Evolutionary conservation across 2,113 vertebrate genomes (phyloP).

Genomic region (Scartelaos histophorus): DNA sequence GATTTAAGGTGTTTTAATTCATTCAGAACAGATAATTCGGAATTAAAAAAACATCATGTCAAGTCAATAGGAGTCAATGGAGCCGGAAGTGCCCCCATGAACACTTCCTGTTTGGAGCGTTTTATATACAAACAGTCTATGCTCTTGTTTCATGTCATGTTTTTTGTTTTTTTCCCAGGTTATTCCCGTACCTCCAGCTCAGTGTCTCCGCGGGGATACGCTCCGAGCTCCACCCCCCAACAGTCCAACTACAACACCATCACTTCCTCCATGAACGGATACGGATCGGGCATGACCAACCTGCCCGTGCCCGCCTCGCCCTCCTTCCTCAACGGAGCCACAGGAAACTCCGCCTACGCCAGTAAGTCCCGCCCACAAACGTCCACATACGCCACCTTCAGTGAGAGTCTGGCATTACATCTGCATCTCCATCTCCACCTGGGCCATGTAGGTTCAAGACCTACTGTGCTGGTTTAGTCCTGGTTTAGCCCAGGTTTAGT

Average conservation of each 20-base stretch:
- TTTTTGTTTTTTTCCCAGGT: constrained; percentile 67
- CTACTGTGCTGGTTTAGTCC: neutral
- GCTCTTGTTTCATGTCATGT: neutral
- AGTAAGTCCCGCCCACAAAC: constrained; percentile 78
- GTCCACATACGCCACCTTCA: neutral
- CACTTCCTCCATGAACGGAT: constrained; percentile 87
- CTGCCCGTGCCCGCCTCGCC: constrained; percentile 92
- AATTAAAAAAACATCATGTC: no score
- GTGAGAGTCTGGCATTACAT: neutral
- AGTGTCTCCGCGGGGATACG: constrained; percentile 86
- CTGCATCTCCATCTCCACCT: neutral
- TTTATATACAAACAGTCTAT: no score
- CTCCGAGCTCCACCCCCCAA: constrained; percentile 90
- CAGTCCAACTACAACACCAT: constrained; percentile 87
- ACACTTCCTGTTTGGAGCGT: no score
- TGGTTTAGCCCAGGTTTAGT: neutral
- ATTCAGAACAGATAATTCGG: no score
- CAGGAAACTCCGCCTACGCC: constrained; percentile 92
- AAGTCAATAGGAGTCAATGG: no score
- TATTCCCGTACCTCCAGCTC: constrained; percentile 90
- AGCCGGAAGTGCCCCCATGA: no score
- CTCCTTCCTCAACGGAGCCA: constrained; percentile 93
- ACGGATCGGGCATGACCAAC: constrained; percentile 85
- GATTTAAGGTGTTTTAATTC: no score
- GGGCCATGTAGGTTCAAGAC: neutral